Evolutionary conservation across 2,797 vertebrate species (phyloP).

Genomic region (Esox masquinongy): DNA sequence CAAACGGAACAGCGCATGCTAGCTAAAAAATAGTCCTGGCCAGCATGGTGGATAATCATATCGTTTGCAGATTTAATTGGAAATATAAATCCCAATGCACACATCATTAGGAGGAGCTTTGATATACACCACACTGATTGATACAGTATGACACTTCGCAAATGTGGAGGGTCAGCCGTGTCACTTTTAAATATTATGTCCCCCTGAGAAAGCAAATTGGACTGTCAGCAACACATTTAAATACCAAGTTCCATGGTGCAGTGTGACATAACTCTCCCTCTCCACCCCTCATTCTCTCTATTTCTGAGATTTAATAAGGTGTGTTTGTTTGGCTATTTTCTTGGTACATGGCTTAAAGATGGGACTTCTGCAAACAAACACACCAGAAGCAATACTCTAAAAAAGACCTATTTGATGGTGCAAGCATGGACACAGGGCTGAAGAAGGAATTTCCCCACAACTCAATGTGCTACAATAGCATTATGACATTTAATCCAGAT

Average conservation of each 20-base stretch:
- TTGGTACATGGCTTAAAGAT: too few relatives aligned
- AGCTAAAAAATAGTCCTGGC: conserved; percentile 75
- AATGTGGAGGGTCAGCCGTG: conserved; percentile 77
- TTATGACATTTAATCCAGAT: conserved; percentile 72
- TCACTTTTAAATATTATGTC: conserved; percentile 81
- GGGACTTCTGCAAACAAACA: too few relatives aligned
- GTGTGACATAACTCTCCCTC: conserved; percentile 61
- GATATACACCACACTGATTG: conserved; percentile 75
- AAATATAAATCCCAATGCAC: conserved; percentile 81
- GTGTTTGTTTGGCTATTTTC: conserved; percentile 57
- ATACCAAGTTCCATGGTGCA: conserved; percentile 60
- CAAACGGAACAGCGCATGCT: conserved; percentile 55
- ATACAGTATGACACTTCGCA: conserved; percentile 77
- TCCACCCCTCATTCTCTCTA: conserved; percentile 30
- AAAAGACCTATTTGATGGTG: too few relatives aligned
- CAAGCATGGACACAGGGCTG: too few relatives aligned
- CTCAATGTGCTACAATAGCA: conserved; percentile 54
- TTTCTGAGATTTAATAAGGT: conserved; percentile 49
- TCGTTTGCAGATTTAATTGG: conserved; percentile 84
- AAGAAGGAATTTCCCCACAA: too few relatives aligned
- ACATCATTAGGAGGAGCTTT: conserved; percentile 72
- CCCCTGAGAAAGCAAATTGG: conserved; percentile 71
- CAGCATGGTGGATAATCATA: conserved; percentile 77
- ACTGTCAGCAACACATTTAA: conserved; percentile 72
- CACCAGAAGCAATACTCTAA: too few relatives aligned